These are phyloP conservation scores for Salvelinus fontinalis DNA, from an alignment of 2,113 vertebrate species.

Conservation along the genomic window DNA sequence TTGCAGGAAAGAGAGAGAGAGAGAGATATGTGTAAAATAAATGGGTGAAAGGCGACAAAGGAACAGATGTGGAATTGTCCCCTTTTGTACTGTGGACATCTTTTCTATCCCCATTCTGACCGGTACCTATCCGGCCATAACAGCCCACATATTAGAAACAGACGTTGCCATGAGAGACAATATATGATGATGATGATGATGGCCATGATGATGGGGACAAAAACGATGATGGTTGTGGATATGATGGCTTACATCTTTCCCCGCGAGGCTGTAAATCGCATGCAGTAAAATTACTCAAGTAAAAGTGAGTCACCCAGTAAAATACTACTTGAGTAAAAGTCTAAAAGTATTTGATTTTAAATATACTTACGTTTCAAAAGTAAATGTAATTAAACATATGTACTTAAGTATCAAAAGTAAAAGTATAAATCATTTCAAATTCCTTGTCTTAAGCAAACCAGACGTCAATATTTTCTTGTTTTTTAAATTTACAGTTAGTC, in stretches of 20 bases:
- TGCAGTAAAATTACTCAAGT: no score
- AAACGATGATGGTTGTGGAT: constrained; percentile 31
- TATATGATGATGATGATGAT: constrained; percentile 34
- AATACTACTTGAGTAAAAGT: no score
- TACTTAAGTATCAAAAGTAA: no score
- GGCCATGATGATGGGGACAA: constrained; percentile 24
- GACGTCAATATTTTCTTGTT: no score
- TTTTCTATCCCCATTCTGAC: not conserved
- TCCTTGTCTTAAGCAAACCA: no score
- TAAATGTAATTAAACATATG: no score
- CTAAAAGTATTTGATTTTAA: no score
- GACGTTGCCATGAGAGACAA: not conserved
- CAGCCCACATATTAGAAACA: not conserved
- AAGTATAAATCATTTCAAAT: no score
- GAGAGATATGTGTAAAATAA: not conserved
- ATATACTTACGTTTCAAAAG: no score
- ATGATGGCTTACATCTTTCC: constrained; percentile 22
- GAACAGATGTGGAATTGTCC: constrained; percentile 15
- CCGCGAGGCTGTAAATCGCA: not conserved
- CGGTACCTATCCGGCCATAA: not conserved
- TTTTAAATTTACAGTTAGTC: no score
- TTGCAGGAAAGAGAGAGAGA: constrained; percentile 12
- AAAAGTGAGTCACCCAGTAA: no score
- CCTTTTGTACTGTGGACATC: not conserved
- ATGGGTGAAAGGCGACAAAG: not conserved